phyloP scores from a whole-genome alignment of 2,113 vertebrate species.

The Uropsilus gracilis region DNA sequence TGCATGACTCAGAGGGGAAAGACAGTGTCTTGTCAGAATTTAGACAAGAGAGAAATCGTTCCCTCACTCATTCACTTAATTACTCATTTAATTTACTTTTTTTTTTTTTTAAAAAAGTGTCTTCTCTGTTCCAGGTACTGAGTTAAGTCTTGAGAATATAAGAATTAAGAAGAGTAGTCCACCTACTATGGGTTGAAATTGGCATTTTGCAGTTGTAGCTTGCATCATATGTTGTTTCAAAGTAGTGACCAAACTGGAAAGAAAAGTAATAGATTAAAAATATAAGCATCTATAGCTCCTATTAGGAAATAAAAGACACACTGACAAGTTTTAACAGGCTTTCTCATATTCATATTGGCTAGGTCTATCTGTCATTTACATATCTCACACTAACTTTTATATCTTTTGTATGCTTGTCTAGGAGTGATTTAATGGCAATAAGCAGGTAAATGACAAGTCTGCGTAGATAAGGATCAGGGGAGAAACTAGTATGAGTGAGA shows the following conservation, averaged over 20 bases:
- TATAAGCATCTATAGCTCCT: not conserved
- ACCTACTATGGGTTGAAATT: constrained; percentile 66
- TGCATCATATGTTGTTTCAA: constrained; percentile 80
- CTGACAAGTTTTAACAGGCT: not conserved
- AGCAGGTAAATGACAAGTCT: not conserved
- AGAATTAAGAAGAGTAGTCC: constrained; percentile 54
- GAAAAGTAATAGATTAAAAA: constrained; percentile 50
- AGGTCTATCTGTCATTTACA: not conserved
- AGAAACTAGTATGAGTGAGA: not conserved
- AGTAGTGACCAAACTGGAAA: constrained; percentile 84
- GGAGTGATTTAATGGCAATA: not conserved
- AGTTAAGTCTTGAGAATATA: not conserved
- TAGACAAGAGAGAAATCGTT: constrained; percentile 28
- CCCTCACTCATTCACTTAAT: constrained; percentile 2
- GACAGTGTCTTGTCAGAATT: not conserved
- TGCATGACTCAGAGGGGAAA: not conserved
- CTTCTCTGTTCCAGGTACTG: not conserved
- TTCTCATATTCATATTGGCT: constrained; percentile 30
- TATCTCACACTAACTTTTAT: not conserved
- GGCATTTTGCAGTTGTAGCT: constrained; percentile 77
- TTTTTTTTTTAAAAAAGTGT: constrained; percentile 38
- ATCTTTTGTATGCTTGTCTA: constrained; percentile 5
- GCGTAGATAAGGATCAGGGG: not conserved
- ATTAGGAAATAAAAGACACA: constrained; percentile 39
- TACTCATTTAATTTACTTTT: constrained; percentile 34